These are phyloP conservation scores for Tachyglossus aculeatus DNA, from an alignment of 2,797 vertebrate genomes.

Conservation along the genomic window DNA sequence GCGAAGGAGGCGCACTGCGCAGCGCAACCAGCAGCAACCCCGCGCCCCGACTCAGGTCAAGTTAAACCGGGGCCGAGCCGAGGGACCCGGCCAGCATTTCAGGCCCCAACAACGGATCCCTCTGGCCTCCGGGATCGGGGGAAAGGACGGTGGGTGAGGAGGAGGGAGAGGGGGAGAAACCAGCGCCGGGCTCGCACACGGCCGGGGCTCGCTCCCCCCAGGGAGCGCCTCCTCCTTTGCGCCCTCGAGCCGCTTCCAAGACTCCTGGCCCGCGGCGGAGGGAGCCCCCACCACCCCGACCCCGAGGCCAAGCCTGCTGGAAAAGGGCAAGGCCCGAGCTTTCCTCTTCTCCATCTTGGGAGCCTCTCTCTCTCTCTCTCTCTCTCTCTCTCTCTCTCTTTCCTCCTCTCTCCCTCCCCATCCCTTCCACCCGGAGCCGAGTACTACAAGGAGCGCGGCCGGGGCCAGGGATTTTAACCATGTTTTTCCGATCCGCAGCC, in stretches of 20 bases:
- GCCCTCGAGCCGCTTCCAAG: no score
- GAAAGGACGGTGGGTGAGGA: no score
- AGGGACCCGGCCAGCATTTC: no score
- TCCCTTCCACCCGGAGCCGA: background rate
- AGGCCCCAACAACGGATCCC: no score
- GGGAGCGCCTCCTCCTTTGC: no score
- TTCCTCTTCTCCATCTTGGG: background rate
- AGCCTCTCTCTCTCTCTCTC: background rate
- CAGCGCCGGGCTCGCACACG: no score
- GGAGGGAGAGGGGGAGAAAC: no score
- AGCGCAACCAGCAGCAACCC: background rate
- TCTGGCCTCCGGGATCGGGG: background rate
- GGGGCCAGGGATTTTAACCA: conserved; percentile 50
- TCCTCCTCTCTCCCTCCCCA: fast-evolving
- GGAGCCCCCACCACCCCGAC: background rate
- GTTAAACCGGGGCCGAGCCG: background rate
- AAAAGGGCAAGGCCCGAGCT: no score
- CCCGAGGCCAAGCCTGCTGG: no score
- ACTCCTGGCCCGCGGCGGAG: background rate
- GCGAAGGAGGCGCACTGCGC: no score
- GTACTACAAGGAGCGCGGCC: background rate
- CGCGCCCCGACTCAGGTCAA: background rate
- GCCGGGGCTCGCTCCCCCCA: no score
- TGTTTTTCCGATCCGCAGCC: conserved; percentile 35
- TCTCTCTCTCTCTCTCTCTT: background rate